Evolutionary conservation across 2,797 vertebrate species (phyloP).

Genomic region (Allobates femoralis): DNA sequence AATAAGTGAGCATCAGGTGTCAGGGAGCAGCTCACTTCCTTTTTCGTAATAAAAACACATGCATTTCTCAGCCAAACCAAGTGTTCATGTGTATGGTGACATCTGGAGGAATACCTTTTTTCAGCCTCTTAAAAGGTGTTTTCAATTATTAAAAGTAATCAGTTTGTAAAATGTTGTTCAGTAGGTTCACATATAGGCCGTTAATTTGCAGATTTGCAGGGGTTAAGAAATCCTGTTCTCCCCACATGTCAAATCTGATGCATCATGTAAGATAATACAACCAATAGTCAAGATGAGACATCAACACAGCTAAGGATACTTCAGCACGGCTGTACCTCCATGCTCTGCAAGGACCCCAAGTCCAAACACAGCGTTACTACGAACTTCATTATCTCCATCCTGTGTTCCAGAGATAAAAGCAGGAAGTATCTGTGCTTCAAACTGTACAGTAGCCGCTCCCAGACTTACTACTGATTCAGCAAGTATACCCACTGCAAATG

Average conservation of each 20-base stretch:
- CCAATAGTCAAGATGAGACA: not conserved
- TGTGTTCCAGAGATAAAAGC: constrained; percentile 77
- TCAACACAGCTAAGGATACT: constrained; percentile 83
- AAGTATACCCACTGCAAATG: constrained; percentile 85
- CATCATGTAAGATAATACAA: not conserved
- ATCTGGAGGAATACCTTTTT: too few species aligned
- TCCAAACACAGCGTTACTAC: constrained; percentile 88
- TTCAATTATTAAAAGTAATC: too few species aligned
- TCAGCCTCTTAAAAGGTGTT: too few species aligned
- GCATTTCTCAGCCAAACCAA: too few species aligned
- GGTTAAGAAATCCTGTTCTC: not conserved
- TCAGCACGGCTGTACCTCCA: constrained; percentile 76
- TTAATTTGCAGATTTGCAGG: not conserved
- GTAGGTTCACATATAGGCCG: too few species aligned
- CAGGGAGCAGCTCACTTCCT: too few species aligned
- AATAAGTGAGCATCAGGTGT: too few species aligned
- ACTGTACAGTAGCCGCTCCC: constrained; percentile 72
- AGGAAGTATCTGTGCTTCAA: constrained; percentile 80
- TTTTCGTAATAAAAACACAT: too few species aligned
- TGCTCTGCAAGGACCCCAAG: constrained; percentile 86
- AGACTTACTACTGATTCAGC: constrained; percentile 83
- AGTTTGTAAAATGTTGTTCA: too few species aligned
- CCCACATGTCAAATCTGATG: not conserved
- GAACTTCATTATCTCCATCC: constrained; percentile 84
- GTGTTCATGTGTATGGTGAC: too few species aligned